Conservation (phyloP, 2,888 invertebrate genomes). For the Beris chalybata region DNA sequence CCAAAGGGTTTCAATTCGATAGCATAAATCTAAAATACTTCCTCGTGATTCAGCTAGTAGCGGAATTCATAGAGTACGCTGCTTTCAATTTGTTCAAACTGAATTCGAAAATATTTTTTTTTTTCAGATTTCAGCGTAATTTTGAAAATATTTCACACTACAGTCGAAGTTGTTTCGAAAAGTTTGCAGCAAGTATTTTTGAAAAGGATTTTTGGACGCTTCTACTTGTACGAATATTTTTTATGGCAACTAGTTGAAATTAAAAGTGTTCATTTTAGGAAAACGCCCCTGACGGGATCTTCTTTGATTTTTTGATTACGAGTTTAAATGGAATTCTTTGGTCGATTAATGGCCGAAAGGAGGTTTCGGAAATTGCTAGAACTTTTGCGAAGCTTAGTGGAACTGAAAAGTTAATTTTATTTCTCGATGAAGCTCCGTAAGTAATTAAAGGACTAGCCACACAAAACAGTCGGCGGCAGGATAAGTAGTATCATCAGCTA, state of each 20-base stretch:
- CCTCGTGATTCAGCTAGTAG: too few relatives aligned
- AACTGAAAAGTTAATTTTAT: constrained; percentile 3
- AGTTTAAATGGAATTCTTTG: not conserved
- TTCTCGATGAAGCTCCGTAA: constrained; percentile 1
- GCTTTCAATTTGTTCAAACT: too few relatives aligned
- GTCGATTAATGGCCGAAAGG: not conserved
- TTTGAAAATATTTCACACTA: not conserved
- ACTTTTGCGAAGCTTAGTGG: not conserved
- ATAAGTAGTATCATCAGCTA: too few relatives aligned
- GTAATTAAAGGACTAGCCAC: too few relatives aligned
- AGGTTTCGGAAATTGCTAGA: not conserved
- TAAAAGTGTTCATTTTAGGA: constrained; percentile 9
- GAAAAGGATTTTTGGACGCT: not conserved
- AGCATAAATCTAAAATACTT: too few relatives aligned
- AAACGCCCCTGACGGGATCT: not conserved
- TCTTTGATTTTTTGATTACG: constrained; percentile 10
- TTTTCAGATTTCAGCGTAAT: not conserved
- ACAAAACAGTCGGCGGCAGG: too few relatives aligned
- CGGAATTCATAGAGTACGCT: too few relatives aligned
- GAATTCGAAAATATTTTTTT: not conserved
- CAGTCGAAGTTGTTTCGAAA: not conserved
- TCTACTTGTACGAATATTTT: constrained; percentile 4
- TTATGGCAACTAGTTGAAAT: not conserved
- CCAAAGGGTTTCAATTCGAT: too few relatives aligned
- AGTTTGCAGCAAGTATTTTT: not conserved